Percentiles rank a stretch among this genome's conserved stretches.
Evolutionary conservation across 2,888 invertebrate genomes (phyloP).

Genomic region (Osedax frankpressi): DNA sequence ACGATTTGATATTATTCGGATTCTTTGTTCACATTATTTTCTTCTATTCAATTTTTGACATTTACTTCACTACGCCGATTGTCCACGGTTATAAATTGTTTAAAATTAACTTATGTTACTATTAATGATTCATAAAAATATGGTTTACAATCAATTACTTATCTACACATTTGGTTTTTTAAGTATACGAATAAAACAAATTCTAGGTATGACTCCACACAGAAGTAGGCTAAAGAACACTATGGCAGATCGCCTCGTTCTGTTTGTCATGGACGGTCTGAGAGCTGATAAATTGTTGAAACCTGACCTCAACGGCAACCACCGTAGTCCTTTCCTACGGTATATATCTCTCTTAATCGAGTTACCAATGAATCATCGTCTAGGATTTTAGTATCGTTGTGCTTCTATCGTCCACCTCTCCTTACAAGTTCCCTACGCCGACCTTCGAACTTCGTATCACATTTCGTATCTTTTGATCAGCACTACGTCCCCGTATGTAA

Average conservation of each 20-base stretch:
- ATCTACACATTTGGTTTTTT: too few relatives aligned
- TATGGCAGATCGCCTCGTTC: slow-evolving; percentile 63
- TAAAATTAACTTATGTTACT: too few relatives aligned
- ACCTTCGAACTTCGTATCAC: too few relatives aligned
- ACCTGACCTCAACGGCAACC: slow-evolving; percentile 45
- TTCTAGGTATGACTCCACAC: slow-evolving; percentile 48
- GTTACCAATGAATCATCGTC: not conserved
- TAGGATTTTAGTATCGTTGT: too few relatives aligned
- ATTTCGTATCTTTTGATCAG: too few relatives aligned
- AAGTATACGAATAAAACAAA: too few relatives aligned
- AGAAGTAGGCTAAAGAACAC: slow-evolving; percentile 24
- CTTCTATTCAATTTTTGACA: slow-evolving; percentile 73
- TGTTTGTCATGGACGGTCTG: slow-evolving; percentile 83
- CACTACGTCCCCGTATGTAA: too few relatives aligned
- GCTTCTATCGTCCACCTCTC: too few relatives aligned
- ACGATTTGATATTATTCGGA: slow-evolving; percentile 33
- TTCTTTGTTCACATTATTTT: slow-evolving; percentile 60
- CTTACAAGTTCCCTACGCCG: too few relatives aligned
- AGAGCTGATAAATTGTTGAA: slow-evolving; percentile 69
- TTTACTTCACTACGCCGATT: slow-evolving; percentile 80
- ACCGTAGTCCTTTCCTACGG: slow-evolving; percentile 57
- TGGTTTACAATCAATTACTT: too few relatives aligned
- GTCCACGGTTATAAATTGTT: slow-evolving; percentile 57
- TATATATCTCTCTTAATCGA: slow-evolving; percentile 34
- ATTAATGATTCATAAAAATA: too few relatives aligned